Conservation (phyloP, 2,888 invertebrate species). For the Rotaria socialis region DNA sequence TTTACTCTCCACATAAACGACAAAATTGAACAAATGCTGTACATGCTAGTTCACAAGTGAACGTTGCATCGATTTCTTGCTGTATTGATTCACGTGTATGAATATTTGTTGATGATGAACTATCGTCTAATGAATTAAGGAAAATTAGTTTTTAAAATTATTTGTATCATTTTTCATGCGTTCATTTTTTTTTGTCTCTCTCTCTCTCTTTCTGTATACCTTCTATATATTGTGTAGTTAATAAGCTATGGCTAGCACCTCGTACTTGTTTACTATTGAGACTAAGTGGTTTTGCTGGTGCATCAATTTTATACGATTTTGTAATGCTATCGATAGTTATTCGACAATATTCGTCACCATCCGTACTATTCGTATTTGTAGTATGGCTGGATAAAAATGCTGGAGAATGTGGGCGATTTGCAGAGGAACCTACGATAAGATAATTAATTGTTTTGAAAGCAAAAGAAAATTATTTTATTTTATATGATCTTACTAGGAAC, state of each 20-base stretch:
- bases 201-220: not conserved
- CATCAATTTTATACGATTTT: conserved; percentile 55
- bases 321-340: conserved; percentile 54
- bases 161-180: not conserved
- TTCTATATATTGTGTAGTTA: not conserved
- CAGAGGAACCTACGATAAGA: not conserved
- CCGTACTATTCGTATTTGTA: not conserved
- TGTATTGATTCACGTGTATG: conserved; percentile 9
- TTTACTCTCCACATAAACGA: conserved; percentile 60
- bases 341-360: conserved; percentile 17
- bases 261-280: not conserved
- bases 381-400: conserved; percentile 7
- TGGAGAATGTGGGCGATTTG: conserved; percentile 13
- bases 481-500: not conserved
- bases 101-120: not conserved
- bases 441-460: not conserved
- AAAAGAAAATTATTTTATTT: not conserved
- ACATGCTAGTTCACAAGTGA: conserved; percentile 78
- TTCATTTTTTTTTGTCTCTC: too few relatives aligned
- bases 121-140: not conserved
- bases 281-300: conserved; percentile 48
- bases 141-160: not conserved
- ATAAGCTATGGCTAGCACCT: not conserved
- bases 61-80: conserved; percentile 75
- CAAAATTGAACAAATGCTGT: conserved; percentile 68